Conservation (phyloP, 1,140 invertebrate species). For the Trichonephila clavipes region DNA sequence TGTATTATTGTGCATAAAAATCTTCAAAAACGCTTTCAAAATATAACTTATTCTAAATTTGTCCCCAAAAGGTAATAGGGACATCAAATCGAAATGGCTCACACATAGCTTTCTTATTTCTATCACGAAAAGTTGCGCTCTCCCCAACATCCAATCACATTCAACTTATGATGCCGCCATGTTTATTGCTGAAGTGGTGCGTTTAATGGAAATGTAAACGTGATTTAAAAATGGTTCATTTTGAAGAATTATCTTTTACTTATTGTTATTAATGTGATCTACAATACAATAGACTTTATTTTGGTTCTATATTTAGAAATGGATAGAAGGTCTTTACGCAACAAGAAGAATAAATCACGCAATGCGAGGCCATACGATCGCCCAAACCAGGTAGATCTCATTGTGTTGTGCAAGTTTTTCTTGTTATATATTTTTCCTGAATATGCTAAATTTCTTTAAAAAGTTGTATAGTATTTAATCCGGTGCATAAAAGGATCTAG, state of each 20-base stretch:
- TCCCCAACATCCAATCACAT: slow-evolving; percentile 65
- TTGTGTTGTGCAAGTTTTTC: background rate
- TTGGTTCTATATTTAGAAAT: slow-evolving; percentile 13
- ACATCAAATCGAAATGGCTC: background rate
- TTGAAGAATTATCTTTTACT: background rate
- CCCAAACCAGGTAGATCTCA: slow-evolving; percentile 60
- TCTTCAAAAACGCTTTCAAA: too few relatives aligned
- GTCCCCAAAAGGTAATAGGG: background rate
- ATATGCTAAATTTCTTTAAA: background rate
- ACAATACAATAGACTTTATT: background rate
- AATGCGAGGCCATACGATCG: slow-evolving; percentile 59
- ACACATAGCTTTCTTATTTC: background rate
- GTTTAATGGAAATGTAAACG: slow-evolving; percentile 55
- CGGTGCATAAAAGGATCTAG: too few relatives aligned
- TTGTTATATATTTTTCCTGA: background rate
- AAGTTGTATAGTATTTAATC: too few relatives aligned
- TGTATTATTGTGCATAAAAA: too few relatives aligned
- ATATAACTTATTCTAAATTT: too few relatives aligned
- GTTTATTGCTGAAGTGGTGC: slow-evolving; percentile 68
- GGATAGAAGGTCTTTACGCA: slow-evolving; percentile 53
- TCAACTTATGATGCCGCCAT: slow-evolving; percentile 70
- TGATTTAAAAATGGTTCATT: slow-evolving; percentile 41
- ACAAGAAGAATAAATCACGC: slow-evolving; percentile 40
- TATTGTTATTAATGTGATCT: background rate
- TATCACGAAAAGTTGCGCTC: slow-evolving; percentile 26